Conservation (phyloP, 2,797 vertebrate genomes). For the Sebastes iracundus region DNA sequence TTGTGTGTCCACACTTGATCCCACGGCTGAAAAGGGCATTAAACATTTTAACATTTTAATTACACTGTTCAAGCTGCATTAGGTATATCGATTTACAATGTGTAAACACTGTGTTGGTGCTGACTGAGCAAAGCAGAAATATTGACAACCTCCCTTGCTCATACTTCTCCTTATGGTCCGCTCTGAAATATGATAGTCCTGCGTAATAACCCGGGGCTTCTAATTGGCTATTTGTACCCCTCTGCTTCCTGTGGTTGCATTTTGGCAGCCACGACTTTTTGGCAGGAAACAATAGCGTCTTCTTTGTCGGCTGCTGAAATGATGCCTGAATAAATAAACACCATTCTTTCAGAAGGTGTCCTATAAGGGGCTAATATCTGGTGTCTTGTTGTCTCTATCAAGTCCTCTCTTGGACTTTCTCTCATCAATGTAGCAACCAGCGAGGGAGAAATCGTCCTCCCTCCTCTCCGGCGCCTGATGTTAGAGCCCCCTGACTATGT, state of each 20-base stretch:
- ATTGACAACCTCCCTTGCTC: slow-evolving; percentile 59
- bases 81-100: slow-evolving; percentile 71
- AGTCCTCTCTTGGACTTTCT: slow-evolving; percentile 5
- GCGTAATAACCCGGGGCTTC: slow-evolving; percentile 47
- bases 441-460: slow-evolving; percentile 26
- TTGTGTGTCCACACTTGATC: slow-evolving; percentile 47
- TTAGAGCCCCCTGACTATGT: slow-evolving; percentile 60
- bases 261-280: slow-evolving; percentile 41
- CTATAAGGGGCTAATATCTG: slow-evolving; percentile 24
- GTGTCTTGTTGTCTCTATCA: slow-evolving; percentile 44
- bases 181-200: slow-evolving; percentile 57
- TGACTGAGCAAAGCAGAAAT: slow-evolving; percentile 59
- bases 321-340: slow-evolving; percentile 32
- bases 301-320: slow-evolving; percentile 22
- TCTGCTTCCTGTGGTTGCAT: slow-evolving; percentile 24
- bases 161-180: slow-evolving; percentile 26
- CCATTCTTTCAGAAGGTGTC: slow-evolving; percentile 34
- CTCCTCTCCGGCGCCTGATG: slow-evolving; percentile 19
- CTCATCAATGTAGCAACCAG: slow-evolving; percentile 9
- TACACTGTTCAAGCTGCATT: slow-evolving; percentile 70
- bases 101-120: slow-evolving; percentile 70
- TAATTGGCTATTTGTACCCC: slow-evolving; percentile 65
- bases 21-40: slow-evolving; percentile 45
- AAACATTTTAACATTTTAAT: slow-evolving; percentile 74
- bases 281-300: slow-evolving; percentile 29